phyloP scores from a whole-genome alignment of 2,113 vertebrate genomes.

The Arizona elegans region DNA sequence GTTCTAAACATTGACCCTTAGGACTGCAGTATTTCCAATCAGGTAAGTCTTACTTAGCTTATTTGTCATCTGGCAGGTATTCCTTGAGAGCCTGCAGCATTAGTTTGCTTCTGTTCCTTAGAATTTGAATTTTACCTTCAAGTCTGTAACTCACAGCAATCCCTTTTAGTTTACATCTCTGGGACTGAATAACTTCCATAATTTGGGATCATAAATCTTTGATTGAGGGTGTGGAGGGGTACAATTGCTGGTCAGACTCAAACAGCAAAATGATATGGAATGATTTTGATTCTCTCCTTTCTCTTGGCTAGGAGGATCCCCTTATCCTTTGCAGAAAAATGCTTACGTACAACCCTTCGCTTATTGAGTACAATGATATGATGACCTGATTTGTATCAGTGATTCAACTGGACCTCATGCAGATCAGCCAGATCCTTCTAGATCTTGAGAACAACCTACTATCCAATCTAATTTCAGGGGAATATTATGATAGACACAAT shows the following conservation, averaged over 20 bases:
- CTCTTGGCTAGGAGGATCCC: background rate
- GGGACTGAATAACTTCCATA: background rate
- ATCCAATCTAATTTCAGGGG: background rate
- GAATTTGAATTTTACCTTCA: background rate
- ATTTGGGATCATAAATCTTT: background rate
- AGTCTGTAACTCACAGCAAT: background rate
- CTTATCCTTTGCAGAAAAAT: background rate
- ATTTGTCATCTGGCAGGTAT: background rate
- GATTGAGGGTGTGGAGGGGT: background rate
- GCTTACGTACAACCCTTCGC: background rate
- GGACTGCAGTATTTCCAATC: background rate
- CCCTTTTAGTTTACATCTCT: background rate
- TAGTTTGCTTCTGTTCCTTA: background rate
- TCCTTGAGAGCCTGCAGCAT: background rate
- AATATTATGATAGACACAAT: background rate
- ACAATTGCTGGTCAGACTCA: background rate
- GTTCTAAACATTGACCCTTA: background rate
- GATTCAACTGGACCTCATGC: background rate
- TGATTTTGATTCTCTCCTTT: background rate
- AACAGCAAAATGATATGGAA: background rate
- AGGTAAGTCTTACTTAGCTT: background rate
- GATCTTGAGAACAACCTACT: background rate
- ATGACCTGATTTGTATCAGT: background rate
- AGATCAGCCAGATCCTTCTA: background rate
- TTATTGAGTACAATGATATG: background rate